These are phyloP conservation scores for Neotragus moschatus DNA, from an alignment of 2,113 vertebrate genomes.

Conservation along the genomic window DNA sequence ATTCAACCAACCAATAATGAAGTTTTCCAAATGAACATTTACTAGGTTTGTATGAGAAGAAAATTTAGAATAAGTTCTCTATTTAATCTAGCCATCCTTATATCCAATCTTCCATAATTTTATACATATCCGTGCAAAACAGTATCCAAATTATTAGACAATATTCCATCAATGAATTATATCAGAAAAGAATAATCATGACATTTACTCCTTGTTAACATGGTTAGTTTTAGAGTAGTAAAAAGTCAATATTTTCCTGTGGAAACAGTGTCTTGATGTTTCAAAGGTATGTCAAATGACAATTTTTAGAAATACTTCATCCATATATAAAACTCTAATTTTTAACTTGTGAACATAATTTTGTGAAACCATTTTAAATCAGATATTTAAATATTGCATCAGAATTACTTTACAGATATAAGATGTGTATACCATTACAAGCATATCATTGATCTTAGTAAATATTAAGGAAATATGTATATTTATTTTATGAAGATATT, in stretches of 20 bases:
- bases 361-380: conserved; percentile 46
- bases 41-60: background rate
- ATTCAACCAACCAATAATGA: background rate
- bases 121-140: background rate
- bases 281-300: conserved; percentile 67
- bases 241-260: conserved; percentile 66
- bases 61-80: conserved; percentile 22
- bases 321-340: conserved; percentile 60
- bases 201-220: conserved; percentile 47
- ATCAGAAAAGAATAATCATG: conserved; percentile 32
- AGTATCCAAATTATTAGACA: background rate
- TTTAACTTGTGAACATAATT: conserved; percentile 46
- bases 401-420: conserved; percentile 45
- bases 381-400: conserved; percentile 42
- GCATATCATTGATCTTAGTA: background rate
- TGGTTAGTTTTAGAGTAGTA: conserved; percentile 63
- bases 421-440: background rate
- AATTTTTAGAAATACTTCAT: conserved; percentile 55
- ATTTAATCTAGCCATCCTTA: background rate
- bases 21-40: background rate
- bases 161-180: conserved; percentile 21
- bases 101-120: background rate
- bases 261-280: conserved; percentile 66
- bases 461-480: background rate
- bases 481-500: conserved; percentile 53